A percentile compares a stretch with the other conserved stretches of the same genome.
phyloP scores from a whole-genome alignment of 1,140 invertebrate genomes.

The Zaprionus davidi region DNA sequence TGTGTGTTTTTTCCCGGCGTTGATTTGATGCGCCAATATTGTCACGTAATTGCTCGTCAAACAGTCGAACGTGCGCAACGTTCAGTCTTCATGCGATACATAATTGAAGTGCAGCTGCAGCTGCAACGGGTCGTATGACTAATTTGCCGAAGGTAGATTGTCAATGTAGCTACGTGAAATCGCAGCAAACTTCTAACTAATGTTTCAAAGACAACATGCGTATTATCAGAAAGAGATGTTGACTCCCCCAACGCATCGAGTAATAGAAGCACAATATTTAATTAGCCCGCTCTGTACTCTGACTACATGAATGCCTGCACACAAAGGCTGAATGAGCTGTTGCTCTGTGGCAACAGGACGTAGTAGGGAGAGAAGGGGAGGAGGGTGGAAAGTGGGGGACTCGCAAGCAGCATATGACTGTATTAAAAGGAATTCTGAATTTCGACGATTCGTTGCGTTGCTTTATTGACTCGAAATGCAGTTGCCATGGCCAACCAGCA shows the following conservation, averaged over 20 bases:
- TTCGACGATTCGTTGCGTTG: neutral
- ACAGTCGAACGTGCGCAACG: conserved; percentile 65
- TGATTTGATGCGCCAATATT: conserved; percentile 44
- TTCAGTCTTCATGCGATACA: conserved; percentile 32
- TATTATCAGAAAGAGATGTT: neutral
- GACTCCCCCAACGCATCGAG: no score
- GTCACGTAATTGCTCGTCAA: conserved; percentile 69
- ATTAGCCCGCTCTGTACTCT: conserved; percentile 32
- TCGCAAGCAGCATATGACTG: conserved; percentile 2
- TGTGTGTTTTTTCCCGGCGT: conserved; percentile 3
- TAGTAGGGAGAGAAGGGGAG: neutral
- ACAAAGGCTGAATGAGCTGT: neutral
- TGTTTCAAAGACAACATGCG: conserved; percentile 21
- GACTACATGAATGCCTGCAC: neutral
- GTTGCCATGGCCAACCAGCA: conserved; percentile 7
- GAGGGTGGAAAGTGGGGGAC: no score
- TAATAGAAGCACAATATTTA: conserved; percentile 26
- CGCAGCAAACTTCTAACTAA: conserved; percentile 5
- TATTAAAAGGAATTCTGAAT: conserved; percentile 17
- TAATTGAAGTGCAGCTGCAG: conserved; percentile 2
- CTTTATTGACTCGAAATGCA: conserved; percentile 16
- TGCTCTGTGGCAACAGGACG: neutral
- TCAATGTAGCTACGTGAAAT: conserved; percentile 17
- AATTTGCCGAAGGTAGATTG: conserved; percentile 13
- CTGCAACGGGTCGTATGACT: conserved; percentile 41